Base-by-base conservation (phyloP, 2,797 vertebrate species). In the Epinephelus malabaricus region DNA sequence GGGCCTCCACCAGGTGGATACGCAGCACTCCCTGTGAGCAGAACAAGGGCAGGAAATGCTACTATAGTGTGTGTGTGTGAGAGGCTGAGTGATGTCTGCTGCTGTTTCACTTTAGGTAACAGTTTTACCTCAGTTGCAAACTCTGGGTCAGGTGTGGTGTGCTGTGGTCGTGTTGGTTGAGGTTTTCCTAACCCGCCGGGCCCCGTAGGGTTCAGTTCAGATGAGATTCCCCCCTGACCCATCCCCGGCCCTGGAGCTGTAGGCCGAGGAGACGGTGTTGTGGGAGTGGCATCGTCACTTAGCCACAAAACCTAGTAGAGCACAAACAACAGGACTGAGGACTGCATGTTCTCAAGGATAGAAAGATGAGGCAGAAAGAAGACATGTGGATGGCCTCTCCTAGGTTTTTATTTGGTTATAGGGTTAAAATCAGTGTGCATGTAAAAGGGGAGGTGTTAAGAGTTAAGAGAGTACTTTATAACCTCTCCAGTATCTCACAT, bases 1-100 rank as follows among this genome's bases (percentile, higher is more conserved):
- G 95, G 38, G 97, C 97, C 87, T 97, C 97, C 82, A 97, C 79
- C 51, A 99, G 92, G 13, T 97, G 96, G 76, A 98, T 96, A 64
- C 97, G 96, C 86, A 99, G 91, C 56, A 98, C 96, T 14, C 94
- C 96, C 98, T 99, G 91, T 62, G 85, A 68, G 45, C 17, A 79
- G 12, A 73, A 15, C 12, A 53, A 81, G 50, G 6, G 69, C 43
- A 58, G n/a, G 12, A 6, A 21, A 5, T 50, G 30, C 43, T 75
- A 30, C 6, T 4, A 3, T 8, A 25, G 43, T 18, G 15, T 40
- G 34, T 40, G 34, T 60, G 54, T 55, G 51, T 59, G 54, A 27
- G 4, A 62, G 40, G 30, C 25, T 54, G 11, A 40, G 43, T 5
- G 4, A 21, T 19, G 8, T 17, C 43, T 54, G 21, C 34, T 47